Base-by-base conservation (phyloP, 2,888 invertebrate species). In the Mimumesa dahlbomi region DNA sequence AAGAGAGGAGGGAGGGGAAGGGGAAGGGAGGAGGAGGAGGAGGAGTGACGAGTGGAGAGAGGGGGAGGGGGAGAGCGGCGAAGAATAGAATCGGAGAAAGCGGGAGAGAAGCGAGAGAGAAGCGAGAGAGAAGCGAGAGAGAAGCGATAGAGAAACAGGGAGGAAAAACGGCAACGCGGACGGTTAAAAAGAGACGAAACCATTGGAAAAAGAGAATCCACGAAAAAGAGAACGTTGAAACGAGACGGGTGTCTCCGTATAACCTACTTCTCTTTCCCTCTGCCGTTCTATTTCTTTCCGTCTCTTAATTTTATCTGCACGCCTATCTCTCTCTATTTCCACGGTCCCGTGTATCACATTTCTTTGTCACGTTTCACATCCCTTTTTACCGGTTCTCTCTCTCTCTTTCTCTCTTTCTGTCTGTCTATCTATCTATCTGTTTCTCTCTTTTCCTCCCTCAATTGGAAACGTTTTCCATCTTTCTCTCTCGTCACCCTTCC, bases 251-350 rank as follows among this genome's bases (percentile, higher is more conserved):
- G 4, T 25, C 25, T 25, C 25, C 25, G 25, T 3, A n/a, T n/a
- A n/a, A n/a, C n/a, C n/a, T n/a, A n/a, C n/a, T 7, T 25, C 25
- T 25, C 25, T 25, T 5, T 25, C 21, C 34, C 52, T 25, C 13
- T 4, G 2, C n/a, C n/a, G 2, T 34, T 13, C 14, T 38, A 19
- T 21, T 50, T 45, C 46, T 46, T 46, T 38, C 25, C 29, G 38
- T 45, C 14, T 16, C 34, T 46, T n/a, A n/a, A n/a, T n/a, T n/a
- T n/a, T 65, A 52, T 64, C 65, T 43, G 45, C 43, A 50, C 40
- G 25, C 25, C 48, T 45, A 7, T 56, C 43, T 38, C 50, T 21
- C 1, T 53, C 59, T 29, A 25, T 25, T 7, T 7, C 22, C 0
- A 9, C 31, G 19, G n/a, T 9, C 16, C 38, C 13, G 22, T 14